phyloP scores from a whole-genome alignment of 2,888 invertebrate genomes.

The Salpingus planirostris region DNA sequence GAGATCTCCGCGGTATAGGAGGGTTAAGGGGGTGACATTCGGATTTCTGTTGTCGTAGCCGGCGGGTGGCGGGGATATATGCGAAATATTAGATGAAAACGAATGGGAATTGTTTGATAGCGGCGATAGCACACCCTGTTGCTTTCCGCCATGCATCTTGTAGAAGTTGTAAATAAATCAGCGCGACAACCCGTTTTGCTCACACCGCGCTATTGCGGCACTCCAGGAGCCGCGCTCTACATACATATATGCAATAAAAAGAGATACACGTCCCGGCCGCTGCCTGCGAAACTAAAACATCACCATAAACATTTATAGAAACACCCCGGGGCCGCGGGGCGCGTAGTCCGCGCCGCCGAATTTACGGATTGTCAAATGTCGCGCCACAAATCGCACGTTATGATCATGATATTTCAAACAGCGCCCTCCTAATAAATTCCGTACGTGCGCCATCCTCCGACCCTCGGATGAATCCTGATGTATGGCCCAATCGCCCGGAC shows the following conservation, averaged over 20 bases:
- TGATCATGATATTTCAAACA: constrained; percentile 11
- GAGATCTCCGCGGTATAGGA: too few species aligned
- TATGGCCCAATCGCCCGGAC: constrained; percentile 8
- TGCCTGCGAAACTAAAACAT: too few species aligned
- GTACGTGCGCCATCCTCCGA: constrained; percentile 5
- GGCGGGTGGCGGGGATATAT: too few species aligned
- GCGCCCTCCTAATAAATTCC: constrained; percentile 11
- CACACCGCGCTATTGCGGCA: constrained; percentile 11
- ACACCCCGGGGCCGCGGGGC: too few species aligned
- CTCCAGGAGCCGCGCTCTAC: constrained; percentile 9
- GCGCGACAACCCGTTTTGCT: constrained; percentile 12
- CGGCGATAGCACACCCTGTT: constrained; percentile 12
- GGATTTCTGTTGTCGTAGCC: too few species aligned
- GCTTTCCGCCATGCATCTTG: constrained; percentile 14
- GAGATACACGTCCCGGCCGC: constrained; percentile 14
- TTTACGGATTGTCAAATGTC: too few species aligned
- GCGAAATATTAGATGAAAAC: constrained; percentile 6
- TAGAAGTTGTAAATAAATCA: constrained; percentile 16
- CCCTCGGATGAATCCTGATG: constrained; percentile 9
- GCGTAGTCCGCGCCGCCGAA: too few species aligned
- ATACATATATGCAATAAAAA: constrained; percentile 15
- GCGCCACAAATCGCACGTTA: too few species aligned
- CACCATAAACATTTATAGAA: too few species aligned
- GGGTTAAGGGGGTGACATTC: too few species aligned
- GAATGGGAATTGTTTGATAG: constrained; percentile 8